Evolutionary conservation across 1,140 invertebrate genomes (phyloP).

Genomic region (Eumeta japonica): DNA sequence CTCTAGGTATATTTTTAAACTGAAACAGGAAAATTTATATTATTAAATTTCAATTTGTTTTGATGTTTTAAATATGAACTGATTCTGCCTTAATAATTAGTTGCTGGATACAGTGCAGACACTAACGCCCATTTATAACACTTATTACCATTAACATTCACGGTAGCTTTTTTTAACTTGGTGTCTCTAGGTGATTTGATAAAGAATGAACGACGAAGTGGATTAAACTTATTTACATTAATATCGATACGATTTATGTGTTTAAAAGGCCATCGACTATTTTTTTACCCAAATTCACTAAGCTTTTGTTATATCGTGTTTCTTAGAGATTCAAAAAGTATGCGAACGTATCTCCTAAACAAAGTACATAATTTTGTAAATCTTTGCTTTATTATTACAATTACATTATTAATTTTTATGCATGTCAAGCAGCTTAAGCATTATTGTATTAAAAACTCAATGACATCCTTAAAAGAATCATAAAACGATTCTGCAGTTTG

Average conservation of each 20-base stretch:
- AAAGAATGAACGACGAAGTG: conserved; percentile 22
- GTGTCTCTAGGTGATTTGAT: conserved; percentile 26
- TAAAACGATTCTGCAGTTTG: background rate
- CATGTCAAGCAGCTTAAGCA: background rate
- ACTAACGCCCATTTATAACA: conserved; percentile 36
- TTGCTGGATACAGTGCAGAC: conserved; percentile 25
- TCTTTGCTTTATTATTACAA: background rate
- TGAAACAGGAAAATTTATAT: conserved; percentile 35
- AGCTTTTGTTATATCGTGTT: conserved; percentile 10
- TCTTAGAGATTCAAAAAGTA: conserved; percentile 3
- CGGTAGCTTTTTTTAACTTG: conserved; percentile 25
- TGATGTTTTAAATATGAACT: conserved; percentile 24
- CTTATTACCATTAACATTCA: conserved; percentile 33
- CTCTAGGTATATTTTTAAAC: conserved; percentile 30
- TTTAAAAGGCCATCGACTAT: conserved; percentile 18
- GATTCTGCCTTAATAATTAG: conserved; percentile 16
- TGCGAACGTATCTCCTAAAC: conserved; percentile 8
- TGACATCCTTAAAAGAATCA: background rate
- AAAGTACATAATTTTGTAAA: conserved; percentile 9
- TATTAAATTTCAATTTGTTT: conserved; percentile 30
- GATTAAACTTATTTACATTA: conserved; percentile 25
- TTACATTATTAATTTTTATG: background rate
- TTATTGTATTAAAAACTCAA: background rate
- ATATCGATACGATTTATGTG: conserved; percentile 11
- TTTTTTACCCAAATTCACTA: conserved; percentile 14